These are phyloP conservation scores for Epinotia demarniana DNA, from an alignment of 2,888 invertebrate species.

Conservation along the genomic window DNA sequence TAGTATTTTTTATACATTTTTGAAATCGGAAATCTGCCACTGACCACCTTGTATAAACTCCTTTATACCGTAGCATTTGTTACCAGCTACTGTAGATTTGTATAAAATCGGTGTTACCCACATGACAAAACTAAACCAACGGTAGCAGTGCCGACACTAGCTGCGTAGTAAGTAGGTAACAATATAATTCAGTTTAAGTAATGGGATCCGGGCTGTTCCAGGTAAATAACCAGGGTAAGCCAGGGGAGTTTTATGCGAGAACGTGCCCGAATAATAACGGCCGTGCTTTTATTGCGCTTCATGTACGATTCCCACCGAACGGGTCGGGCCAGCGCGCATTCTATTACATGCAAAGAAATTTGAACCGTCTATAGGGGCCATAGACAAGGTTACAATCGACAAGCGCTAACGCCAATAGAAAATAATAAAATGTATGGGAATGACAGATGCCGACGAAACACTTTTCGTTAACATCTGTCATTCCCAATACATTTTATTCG, in stretches of 20 bases:
- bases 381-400: too few species aligned
- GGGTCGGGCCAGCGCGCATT: too few species aligned
- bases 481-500: too few species aligned
- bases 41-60: not conserved
- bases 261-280: slow-evolving; percentile 48
- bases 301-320: too few species aligned
- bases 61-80: not conserved
- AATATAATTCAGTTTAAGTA: slow-evolving; percentile 44
- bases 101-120: not conserved
- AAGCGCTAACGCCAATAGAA: too few species aligned
- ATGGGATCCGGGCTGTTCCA: slow-evolving; percentile 44
- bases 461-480: too few species aligned
- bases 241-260: slow-evolving; percentile 51
- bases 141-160: slow-evolving; percentile 19
- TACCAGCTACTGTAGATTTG: not conserved
- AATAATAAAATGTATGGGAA: too few species aligned
- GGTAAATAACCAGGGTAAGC: slow-evolving; percentile 52
- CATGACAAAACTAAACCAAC: not conserved
- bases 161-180: slow-evolving; percentile 43
- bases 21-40: too few species aligned
- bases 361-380: too few species aligned
- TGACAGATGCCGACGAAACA: too few species aligned
- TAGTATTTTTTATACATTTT: too few species aligned
- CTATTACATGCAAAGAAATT: too few species aligned
- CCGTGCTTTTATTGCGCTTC: slow-evolving; percentile 43